Conservation (phyloP, 2,113 vertebrate genomes). For the Galbula dea region DNA sequence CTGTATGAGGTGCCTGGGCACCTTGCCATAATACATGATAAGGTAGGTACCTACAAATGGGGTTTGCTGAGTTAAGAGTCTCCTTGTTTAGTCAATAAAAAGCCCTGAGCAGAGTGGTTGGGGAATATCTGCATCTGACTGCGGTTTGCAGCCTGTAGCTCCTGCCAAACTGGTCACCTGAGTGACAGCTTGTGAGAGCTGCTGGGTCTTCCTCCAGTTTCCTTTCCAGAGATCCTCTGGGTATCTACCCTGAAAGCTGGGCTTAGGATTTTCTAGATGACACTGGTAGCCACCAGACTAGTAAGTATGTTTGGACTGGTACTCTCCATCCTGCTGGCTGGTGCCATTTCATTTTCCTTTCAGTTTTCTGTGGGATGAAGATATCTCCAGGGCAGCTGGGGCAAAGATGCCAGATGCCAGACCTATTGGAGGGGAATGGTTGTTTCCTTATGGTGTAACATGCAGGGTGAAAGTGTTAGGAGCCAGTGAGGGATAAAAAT, state of each 20-base stretch:
- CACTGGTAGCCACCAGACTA: not conserved
- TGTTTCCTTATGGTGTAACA: not conserved
- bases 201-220: not conserved
- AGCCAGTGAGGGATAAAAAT: not conserved
- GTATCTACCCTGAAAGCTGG: not conserved
- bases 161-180: not conserved
- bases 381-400: not conserved
- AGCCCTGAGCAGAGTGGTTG: not conserved
- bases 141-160: not conserved
- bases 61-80: not conserved
- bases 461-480: not conserved
- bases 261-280: not conserved
- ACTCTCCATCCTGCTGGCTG: not conserved
- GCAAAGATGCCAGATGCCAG: not conserved
- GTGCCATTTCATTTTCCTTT: not conserved
- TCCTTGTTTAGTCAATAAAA: not conserved
- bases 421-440: not conserved
- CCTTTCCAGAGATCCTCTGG: not conserved
- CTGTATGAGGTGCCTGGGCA: accelerated
- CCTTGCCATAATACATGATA: not conserved
- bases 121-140: not conserved
- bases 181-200: not conserved
- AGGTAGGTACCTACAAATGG: not conserved
- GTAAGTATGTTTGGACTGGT: not conserved
- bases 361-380: not conserved